A percentile compares a stretch with the other conserved stretches of the same genome.
These are phyloP conservation scores for Tetrax tetrax DNA, from an alignment of 2,113 vertebrate genomes.

Conservation along the genomic window DNA sequence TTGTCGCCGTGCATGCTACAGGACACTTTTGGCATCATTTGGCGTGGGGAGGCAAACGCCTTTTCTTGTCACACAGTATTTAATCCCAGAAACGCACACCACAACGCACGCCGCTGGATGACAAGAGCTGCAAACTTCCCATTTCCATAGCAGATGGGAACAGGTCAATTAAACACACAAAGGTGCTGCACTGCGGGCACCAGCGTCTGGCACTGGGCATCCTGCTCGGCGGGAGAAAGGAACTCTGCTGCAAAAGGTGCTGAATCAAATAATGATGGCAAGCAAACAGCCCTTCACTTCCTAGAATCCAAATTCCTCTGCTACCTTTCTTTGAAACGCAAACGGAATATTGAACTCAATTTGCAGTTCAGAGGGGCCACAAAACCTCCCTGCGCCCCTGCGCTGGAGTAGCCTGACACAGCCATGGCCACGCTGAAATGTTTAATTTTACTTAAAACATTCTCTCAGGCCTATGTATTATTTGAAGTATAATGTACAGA, in stretches of 20 bases:
- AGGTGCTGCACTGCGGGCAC: neutral
- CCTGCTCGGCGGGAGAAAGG: neutral
- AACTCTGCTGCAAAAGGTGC: neutral
- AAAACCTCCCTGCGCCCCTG: neutral
- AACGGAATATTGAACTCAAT: constrained; percentile 20
- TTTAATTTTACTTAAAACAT: constrained; percentile 47
- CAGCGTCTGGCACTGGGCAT: rapidly evolving
- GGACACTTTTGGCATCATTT: neutral
- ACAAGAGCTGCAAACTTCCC: constrained; percentile 2
- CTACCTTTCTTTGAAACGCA: neutral
- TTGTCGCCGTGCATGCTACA: rapidly evolving
- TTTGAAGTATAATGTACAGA: constrained; percentile 31
- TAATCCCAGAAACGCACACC: neutral
- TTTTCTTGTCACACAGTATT: neutral
- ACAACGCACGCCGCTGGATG: neutral
- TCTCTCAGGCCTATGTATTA: constrained; percentile 52
- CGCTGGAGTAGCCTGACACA: neutral
- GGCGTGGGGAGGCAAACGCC: neutral
- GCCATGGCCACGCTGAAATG: neutral
- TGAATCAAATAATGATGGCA: neutral
- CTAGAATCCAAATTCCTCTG: neutral
- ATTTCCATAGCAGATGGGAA: constrained; percentile 32
- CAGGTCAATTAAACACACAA: neutral
- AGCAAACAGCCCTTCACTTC: neutral
- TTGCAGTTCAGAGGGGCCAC: constrained; percentile 15